Percentiles rank a stretch among this genome's conserved stretches.
phyloP scores from a whole-genome alignment of 1,140 invertebrate genomes.

The Akabosia matsudoensis region DNA sequence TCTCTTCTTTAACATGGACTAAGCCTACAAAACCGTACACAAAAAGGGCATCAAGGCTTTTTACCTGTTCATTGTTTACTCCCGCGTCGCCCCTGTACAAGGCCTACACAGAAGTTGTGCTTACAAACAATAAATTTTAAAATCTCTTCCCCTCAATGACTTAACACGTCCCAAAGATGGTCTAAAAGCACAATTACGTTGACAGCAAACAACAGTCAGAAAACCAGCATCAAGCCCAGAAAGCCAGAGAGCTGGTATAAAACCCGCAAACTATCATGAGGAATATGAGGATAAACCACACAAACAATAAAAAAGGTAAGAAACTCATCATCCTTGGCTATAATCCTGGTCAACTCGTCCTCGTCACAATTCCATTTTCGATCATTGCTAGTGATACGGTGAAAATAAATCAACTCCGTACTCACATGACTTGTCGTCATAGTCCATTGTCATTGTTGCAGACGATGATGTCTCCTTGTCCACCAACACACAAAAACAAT shows the following conservation, averaged over 20 bases:
- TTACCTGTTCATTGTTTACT: background rate
- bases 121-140: background rate
- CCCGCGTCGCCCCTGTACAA: background rate
- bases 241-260: no score
- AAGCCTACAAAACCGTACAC: no score
- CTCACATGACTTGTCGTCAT: background rate
- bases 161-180: constrained; percentile 17
- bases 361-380: constrained; percentile 9
- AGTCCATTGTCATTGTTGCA: background rate
- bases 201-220: background rate
- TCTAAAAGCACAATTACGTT: background rate
- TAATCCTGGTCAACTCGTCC: background rate
- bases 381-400: background rate
- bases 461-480: background rate
- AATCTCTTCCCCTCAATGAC: background rate
- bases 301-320: background rate
- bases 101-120: background rate
- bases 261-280: no score
- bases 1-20: no score
- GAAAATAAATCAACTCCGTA: background rate
- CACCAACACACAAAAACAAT: background rate
- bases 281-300: no score
- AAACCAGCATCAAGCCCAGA: background rate
- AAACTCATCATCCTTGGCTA: no score
- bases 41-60: background rate